These are phyloP conservation scores for Rhabdornis inornatus DNA, from an alignment of 2,113 vertebrate species.

Conservation along the genomic window DNA sequence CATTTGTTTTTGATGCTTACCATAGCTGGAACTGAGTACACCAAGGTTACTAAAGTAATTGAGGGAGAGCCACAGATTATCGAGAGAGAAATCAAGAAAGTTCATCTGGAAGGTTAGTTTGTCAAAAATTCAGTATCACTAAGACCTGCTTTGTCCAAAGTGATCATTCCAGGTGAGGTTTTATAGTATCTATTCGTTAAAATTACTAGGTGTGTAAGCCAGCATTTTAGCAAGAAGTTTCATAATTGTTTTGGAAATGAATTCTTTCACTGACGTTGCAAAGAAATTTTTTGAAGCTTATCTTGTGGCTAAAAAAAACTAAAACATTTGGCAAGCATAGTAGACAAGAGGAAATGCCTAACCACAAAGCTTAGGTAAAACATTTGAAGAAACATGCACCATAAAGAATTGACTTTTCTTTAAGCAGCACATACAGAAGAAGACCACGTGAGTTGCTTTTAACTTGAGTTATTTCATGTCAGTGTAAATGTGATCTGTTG, in stretches of 20 bases:
- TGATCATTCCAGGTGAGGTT: neutral
- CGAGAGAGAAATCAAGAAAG: slow-evolving; percentile 62
- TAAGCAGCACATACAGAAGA: slow-evolving; percentile 36
- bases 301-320: neutral
- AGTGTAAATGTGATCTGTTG: neutral
- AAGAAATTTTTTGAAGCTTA: neutral
- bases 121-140: neutral
- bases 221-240: neutral
- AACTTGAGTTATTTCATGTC: neutral
- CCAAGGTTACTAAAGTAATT: slow-evolving; percentile 70
- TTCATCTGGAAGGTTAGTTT: slow-evolving; percentile 70
- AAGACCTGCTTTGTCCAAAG: slow-evolving; percentile 11
- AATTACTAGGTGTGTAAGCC: neutral
- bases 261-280: neutral
- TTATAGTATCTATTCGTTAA: neutral
- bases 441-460: slow-evolving; percentile 51
- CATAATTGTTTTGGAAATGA: neutral
- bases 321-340: neutral
- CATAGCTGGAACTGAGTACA: slow-evolving; percentile 58
- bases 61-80: slow-evolving; percentile 61
- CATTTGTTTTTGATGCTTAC: slow-evolving; percentile 51
- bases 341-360: neutral
- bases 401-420: slow-evolving; percentile 7
- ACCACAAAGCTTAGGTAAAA: neutral
- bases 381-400: neutral